Conservation (phyloP, 2,797 vertebrate genomes). For the Avahi laniger region DNA sequence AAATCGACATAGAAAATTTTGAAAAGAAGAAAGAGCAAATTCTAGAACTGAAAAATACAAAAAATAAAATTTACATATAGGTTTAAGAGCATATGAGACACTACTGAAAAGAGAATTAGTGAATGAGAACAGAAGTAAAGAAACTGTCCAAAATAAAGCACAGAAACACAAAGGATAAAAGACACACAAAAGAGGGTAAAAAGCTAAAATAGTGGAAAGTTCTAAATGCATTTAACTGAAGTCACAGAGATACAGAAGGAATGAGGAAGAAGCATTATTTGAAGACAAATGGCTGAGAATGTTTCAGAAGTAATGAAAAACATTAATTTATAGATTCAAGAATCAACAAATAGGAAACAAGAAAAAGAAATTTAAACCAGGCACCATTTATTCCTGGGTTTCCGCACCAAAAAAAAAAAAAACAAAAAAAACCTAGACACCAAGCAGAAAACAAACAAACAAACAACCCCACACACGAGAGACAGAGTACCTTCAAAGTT, state of each 20-base stretch:
- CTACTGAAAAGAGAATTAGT: background rate
- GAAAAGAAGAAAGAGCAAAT: background rate
- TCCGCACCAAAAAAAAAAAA: too few species aligned
- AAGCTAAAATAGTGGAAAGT: background rate
- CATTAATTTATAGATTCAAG: background rate
- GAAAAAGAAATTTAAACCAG: background rate
- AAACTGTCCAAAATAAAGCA: background rate
- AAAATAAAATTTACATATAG: background rate
- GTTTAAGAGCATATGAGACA: background rate
- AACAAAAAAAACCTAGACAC: too few species aligned
- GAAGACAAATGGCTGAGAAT: background rate
- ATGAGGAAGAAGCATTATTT: background rate
- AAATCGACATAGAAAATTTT: background rate
- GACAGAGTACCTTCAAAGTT: background rate
- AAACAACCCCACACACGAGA: too few species aligned
- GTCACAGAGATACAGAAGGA: background rate
- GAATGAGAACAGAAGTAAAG: background rate
- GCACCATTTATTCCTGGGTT: too few species aligned
- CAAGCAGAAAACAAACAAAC: background rate
- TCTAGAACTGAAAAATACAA: background rate
- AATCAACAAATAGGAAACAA: background rate
- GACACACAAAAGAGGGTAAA: background rate
- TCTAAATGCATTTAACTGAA: background rate
- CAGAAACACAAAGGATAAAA: background rate
- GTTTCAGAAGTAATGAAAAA: background rate